Conservation (phyloP, 2,797 vertebrate species). For the Aulostomus chinensis region DNA sequence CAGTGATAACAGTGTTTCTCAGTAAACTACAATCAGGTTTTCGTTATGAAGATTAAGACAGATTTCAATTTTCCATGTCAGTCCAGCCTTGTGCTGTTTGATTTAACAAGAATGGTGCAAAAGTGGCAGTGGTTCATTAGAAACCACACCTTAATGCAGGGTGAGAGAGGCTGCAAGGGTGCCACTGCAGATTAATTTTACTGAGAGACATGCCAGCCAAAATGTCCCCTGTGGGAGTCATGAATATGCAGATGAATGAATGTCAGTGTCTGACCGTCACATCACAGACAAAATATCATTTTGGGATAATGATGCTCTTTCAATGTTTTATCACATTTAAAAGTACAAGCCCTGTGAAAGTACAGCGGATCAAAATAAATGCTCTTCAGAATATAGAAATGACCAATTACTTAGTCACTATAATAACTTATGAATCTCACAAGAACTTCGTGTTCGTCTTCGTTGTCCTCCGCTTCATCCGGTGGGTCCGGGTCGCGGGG, state of each 20-base stretch:
- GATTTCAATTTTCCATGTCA: no score
- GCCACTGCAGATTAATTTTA: slow-evolving; percentile 1
- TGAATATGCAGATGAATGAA: slow-evolving; percentile 7
- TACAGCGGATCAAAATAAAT: slow-evolving; percentile 1
- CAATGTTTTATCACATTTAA: no score
- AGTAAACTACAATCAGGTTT: no score
- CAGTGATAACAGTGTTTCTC: no score
- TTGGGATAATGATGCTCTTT: no score
- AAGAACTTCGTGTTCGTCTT: no score
- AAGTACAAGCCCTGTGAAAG: not conserved
- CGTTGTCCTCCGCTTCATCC: not conserved
- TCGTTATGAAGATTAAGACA: no score
- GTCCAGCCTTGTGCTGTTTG: not conserved
- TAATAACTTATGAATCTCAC: no score
- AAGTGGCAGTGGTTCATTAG: no score
- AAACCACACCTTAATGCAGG: not conserved
- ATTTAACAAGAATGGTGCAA: no score
- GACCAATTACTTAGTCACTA: slow-evolving; percentile 9
- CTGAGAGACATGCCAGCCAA: slow-evolving; percentile 1
- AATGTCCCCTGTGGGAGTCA: not conserved
- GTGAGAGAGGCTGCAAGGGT: not conserved
- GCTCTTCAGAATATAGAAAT: slow-evolving; percentile 20
- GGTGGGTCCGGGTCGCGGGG: no score
- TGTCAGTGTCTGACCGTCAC: slow-evolving; percentile 1
- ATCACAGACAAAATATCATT: no score